Percentiles rank a stretch among this genome's conserved stretches.
These are phyloP conservation scores for Drosophila eugracilis DNA, from an alignment of 1,140 invertebrate species.

Conservation along the genomic window DNA sequence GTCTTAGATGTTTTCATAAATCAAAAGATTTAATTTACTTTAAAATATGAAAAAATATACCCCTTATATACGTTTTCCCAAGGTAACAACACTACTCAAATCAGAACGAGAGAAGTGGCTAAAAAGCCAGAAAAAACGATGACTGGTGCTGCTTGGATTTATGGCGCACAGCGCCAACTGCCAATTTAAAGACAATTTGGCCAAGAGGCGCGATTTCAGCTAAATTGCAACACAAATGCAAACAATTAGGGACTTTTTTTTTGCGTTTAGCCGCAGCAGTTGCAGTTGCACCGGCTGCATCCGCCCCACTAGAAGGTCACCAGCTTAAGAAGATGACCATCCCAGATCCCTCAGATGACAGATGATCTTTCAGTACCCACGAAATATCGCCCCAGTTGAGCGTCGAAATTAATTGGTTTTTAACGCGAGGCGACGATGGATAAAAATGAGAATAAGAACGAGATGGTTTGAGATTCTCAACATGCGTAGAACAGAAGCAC, in stretches of 20 bases:
- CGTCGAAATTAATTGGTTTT: slow-evolving; percentile 55
- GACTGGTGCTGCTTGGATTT: slow-evolving; percentile 73
- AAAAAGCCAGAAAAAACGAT: slow-evolving; percentile 7
- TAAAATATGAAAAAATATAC: neutral
- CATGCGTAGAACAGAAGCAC: slow-evolving; percentile 47
- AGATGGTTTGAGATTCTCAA: no score
- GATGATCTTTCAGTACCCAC: slow-evolving; percentile 24
- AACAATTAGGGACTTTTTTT: slow-evolving; percentile 56
- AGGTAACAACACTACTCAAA: slow-evolving; percentile 8
- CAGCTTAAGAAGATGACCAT: slow-evolving; percentile 1
- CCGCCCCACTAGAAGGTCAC: slow-evolving; percentile 25
- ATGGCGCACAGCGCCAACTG: slow-evolving; percentile 76
- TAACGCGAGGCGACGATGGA: slow-evolving; percentile 41
- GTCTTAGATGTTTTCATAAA: no score
- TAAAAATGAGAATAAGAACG: slow-evolving; percentile 15
- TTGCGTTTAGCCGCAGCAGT: neutral
- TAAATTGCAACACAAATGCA: slow-evolving; percentile 78
- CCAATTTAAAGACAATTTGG: slow-evolving; percentile 84
- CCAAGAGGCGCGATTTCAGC: slow-evolving; percentile 74
- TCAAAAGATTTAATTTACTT: no score
- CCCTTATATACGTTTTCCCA: neutral
- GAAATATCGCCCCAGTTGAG: slow-evolving; percentile 45
- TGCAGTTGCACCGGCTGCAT: neutral
- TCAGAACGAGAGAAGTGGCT: neutral
- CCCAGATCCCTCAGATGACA: slow-evolving; percentile 12